Percentiles rank a stretch among this genome's conserved stretches.
Conservation (phyloP, 2,797 vertebrate species). For the Balearica regulorum region DNA sequence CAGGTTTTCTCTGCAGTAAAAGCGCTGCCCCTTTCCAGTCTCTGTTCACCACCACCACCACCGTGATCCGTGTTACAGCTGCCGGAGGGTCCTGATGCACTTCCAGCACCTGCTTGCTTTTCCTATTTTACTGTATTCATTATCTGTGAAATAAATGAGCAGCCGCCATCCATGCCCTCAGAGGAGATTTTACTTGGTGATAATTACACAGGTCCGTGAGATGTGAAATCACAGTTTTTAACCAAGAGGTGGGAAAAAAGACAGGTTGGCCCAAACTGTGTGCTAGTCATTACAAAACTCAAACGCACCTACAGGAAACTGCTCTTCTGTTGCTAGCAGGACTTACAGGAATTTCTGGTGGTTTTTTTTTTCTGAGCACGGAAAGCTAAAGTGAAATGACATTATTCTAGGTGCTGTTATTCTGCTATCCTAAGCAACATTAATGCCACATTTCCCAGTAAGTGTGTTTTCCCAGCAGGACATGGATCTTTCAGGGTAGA, state of each 20-base stretch:
- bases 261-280: not conserved
- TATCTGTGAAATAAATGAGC: not conserved
- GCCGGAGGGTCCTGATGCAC: not conserved
- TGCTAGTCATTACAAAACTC: not conserved
- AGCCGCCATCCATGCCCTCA: not conserved
- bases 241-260: not conserved
- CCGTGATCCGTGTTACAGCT: not conserved
- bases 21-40: not conserved
- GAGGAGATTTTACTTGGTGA: not conserved
- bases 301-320: not conserved
- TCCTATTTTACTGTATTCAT: not conserved
- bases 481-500: not conserved
- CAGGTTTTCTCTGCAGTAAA: not conserved
- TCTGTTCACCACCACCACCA: not conserved
- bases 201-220: not conserved
- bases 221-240: not conserved
- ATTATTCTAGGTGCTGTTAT: not conserved
- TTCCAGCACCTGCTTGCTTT: not conserved
- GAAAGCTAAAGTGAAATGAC: not conserved
- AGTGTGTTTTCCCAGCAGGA: not conserved
- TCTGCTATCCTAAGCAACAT: not conserved
- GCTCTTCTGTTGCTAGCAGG: not conserved
- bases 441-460: not conserved
- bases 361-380: accelerated
- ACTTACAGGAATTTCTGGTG: not conserved